Conservation (phyloP, 1,140 invertebrate genomes). For the Drosophila pandora region DNA sequence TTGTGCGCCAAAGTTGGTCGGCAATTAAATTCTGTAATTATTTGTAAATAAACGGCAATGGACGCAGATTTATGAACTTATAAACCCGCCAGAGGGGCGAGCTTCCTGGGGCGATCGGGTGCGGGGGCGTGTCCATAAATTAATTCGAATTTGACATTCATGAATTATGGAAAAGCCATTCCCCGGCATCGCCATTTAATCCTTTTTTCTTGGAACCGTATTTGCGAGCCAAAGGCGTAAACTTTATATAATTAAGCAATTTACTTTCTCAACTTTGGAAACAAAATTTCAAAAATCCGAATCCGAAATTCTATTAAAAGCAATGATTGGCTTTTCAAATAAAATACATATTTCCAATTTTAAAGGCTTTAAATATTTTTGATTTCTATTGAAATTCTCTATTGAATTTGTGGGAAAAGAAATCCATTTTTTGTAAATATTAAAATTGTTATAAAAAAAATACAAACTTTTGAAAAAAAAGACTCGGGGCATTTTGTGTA, state of each 20-base stretch:
- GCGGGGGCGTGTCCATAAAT: constrained; percentile 30
- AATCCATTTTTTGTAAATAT: too few relatives aligned
- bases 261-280: constrained; percentile 22
- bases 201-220: constrained; percentile 14
- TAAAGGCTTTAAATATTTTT: too few relatives aligned
- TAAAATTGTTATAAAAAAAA: background rate
- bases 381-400: too few relatives aligned
- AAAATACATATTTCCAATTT: too few relatives aligned
- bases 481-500: constrained; percentile 8
- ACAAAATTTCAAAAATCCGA: constrained; percentile 6
- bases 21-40: constrained; percentile 51
- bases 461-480: constrained; percentile 13
- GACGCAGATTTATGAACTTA: constrained; percentile 47
- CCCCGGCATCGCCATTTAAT: background rate
- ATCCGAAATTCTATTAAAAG: too few relatives aligned
- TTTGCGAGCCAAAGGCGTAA: constrained; percentile 13
- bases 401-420: too few relatives aligned
- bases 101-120: background rate
- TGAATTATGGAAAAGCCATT: constrained; percentile 32
- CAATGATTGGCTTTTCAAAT: too few relatives aligned
- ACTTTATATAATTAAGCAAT: constrained; percentile 38
- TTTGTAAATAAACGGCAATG: constrained; percentile 51
- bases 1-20: constrained; percentile 37
- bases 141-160: constrained; percentile 44
- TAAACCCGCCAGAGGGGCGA: constrained; percentile 23